Conservation (phyloP, 2,888 invertebrate species). For the Frankliniella fusca region DNA sequence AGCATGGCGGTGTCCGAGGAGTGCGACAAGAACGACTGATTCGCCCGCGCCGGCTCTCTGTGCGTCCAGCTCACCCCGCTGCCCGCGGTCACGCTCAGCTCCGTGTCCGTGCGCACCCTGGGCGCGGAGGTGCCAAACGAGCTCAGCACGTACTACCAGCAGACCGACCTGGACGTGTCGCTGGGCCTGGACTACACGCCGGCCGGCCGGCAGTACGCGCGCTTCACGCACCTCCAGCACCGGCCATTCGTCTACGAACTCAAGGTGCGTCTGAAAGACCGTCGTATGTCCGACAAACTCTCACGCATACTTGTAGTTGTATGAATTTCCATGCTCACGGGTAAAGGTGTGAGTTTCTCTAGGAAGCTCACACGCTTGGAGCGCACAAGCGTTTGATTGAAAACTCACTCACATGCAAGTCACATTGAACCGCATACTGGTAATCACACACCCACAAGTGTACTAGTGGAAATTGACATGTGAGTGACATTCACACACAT, state of each 20-base stretch:
- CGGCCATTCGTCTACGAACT: slow-evolving; percentile 61
- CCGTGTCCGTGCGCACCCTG: slow-evolving; percentile 53
- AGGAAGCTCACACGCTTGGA: no score
- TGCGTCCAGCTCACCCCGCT: background rate
- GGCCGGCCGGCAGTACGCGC: slow-evolving; percentile 65
- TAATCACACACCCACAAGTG: no score
- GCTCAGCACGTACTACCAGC: slow-evolving; percentile 71
- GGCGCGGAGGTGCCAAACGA: slow-evolving; percentile 53
- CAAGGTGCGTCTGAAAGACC: slow-evolving; percentile 43
- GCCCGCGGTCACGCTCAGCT: background rate
- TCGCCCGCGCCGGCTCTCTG: background rate
- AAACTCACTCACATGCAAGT: no score
- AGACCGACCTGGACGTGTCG: slow-evolving; percentile 69
- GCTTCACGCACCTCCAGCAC: slow-evolving; percentile 76
- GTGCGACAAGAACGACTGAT: no score
- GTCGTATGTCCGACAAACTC: background rate
- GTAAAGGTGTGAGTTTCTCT: no score
- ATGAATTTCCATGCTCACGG: no score
- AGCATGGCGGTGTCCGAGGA: no score
- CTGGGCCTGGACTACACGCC: slow-evolving; percentile 80
- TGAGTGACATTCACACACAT: background rate
- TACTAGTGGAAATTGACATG: no score
- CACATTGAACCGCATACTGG: no score
- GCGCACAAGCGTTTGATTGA: no score
- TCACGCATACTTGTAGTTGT: background rate